These are phyloP conservation scores for Bombus fervidus DNA, from an alignment of 1,140 invertebrate genomes.

Conservation along the genomic window DNA sequence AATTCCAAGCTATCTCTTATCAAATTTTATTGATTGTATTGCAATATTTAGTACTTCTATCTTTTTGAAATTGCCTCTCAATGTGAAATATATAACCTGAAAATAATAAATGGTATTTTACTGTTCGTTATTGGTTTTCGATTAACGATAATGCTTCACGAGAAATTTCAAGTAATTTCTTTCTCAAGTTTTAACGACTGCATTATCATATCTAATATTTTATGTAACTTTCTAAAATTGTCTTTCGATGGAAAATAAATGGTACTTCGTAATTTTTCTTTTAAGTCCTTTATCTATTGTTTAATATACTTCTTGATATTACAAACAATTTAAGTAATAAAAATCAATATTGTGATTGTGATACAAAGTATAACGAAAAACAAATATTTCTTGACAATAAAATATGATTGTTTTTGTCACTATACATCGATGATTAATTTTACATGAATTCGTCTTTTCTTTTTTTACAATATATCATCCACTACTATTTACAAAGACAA, in stretches of 20 bases:
- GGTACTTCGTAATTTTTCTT: not conserved
- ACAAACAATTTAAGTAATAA: not conserved
- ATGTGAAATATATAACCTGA: no score
- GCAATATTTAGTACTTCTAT: no score
- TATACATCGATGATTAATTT: not conserved
- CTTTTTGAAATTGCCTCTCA: no score
- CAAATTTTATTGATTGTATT: no score
- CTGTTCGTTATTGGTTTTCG: no score
- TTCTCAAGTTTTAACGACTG: not conserved
- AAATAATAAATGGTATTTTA: no score
- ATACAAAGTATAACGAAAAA: not conserved
- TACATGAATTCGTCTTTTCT: not conserved
- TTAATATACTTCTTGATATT: not conserved
- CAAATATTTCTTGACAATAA: not conserved
- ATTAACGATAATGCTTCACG: no score
- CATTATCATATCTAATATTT: not conserved
- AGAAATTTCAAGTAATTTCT: no score
- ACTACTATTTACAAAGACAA: not conserved
- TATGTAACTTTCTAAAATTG: not conserved
- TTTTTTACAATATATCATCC: not conserved
- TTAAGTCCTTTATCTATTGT: not conserved
- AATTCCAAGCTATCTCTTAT: no score
- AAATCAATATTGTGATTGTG: not conserved
- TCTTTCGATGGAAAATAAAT: not conserved
- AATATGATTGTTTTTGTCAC: not conserved